Evolutionary conservation across 2,797 vertebrate genomes (phyloP).

Genomic region (Gymnoscopelus braueri): DNA sequence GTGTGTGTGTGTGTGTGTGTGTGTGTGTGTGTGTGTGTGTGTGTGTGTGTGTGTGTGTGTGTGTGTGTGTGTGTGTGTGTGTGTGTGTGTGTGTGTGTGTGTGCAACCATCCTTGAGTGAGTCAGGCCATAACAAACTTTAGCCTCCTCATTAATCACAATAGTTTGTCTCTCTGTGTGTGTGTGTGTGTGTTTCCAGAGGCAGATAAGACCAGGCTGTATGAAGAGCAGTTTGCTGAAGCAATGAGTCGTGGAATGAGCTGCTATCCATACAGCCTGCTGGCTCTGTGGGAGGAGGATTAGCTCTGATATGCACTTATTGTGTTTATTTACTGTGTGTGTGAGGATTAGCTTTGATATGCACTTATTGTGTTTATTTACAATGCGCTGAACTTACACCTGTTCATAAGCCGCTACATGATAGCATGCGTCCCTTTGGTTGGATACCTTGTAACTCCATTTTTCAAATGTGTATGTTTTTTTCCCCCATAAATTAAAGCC

Average conservation of each 20-base stretch:
- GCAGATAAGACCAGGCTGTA: slow-evolving; percentile 2
- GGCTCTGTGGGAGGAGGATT: not conserved
- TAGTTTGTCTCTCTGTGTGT: slow-evolving; percentile 16
- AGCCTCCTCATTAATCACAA: slow-evolving; percentile 60
- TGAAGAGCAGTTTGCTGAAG: not conserved
- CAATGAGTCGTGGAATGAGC: not conserved
- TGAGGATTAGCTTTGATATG: slow-evolving; percentile 41
- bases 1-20: slow-evolving; percentile 25
- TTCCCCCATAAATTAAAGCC: no score
- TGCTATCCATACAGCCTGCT: not conserved
- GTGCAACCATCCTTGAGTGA: slow-evolving; percentile 33
- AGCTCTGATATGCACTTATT: not conserved
- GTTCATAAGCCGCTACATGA: slow-evolving; percentile 48
- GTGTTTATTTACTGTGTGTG: slow-evolving; percentile 12
- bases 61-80: slow-evolving; percentile 17
- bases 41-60: slow-evolving; percentile 32
- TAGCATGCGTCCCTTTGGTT: slow-evolving; percentile 10
- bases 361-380: slow-evolving; percentile 39
- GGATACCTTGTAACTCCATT: no score
- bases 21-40: slow-evolving; percentile 22
- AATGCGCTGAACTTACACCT: slow-evolving; percentile 47
- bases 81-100: slow-evolving; percentile 22
- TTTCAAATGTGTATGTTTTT: no score
- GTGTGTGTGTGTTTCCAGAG: not conserved
- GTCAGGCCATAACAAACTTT: slow-evolving; percentile 51